Evolutionary conservation across 2,888 invertebrate genomes (phyloP).

Genomic region (Hyles lineata): DNA sequence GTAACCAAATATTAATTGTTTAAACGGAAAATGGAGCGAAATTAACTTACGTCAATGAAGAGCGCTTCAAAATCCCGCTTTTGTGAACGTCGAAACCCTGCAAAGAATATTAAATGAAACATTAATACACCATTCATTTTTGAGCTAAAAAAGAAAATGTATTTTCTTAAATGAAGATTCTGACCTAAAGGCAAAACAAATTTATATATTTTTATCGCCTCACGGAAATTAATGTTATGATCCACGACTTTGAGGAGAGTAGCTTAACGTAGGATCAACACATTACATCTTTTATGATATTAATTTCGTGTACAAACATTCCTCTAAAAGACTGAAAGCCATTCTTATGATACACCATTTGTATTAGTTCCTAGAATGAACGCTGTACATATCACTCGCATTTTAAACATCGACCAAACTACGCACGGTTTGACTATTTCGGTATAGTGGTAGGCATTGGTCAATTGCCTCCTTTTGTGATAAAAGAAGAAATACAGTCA

Average conservation of each 20-base stretch:
- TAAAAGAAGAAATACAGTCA: no score
- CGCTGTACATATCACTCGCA: no score
- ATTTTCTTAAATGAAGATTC: constrained; percentile 44
- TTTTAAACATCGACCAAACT: no score
- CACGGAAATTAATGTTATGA: constrained; percentile 57
- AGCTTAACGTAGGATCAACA: constrained; percentile 31
- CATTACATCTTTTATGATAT: constrained; percentile 5
- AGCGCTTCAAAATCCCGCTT: constrained; percentile 42
- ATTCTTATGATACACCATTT: no score
- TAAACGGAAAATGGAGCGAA: constrained; percentile 36
- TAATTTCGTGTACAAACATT: not conserved
- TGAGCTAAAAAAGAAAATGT: constrained; percentile 37
- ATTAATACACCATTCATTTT: constrained; percentile 40
- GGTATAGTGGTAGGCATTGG: no score
- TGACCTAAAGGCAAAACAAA: constrained; percentile 39
- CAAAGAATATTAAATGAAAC: constrained; percentile 46
- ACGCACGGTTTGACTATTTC: no score
- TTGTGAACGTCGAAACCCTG: constrained; percentile 47
- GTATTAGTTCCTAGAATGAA: no score
- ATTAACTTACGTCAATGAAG: constrained; percentile 53
- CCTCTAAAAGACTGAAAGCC: not conserved
- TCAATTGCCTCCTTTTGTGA: no score
- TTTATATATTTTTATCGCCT: constrained; percentile 41
- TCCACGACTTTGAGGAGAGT: constrained; percentile 38
- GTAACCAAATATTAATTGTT: not conserved